These are phyloP conservation scores for Sarcophaga caerulescens DNA, from an alignment of 2,888 invertebrate genomes.

Conservation along the genomic window DNA sequence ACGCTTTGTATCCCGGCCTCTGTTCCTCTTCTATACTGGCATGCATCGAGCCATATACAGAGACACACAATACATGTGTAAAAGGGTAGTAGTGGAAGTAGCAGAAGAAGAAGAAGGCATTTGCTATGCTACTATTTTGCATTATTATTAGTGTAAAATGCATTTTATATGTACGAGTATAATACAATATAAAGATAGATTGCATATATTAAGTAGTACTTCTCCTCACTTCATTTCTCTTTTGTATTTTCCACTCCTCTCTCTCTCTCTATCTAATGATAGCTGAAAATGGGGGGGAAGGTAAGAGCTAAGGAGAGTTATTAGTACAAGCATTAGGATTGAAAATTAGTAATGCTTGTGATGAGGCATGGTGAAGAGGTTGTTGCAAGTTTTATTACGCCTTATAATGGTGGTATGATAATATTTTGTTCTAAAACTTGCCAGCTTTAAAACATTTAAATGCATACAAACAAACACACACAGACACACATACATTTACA, in stretches of 20 bases:
- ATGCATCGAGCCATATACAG: background rate
- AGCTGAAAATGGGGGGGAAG: background rate
- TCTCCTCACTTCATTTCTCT: background rate
- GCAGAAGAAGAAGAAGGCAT: too few species aligned
- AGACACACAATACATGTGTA: background rate
- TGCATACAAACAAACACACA: conserved; percentile 9
- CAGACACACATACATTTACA: background rate
- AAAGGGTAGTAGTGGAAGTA: too few species aligned
- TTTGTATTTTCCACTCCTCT: too few species aligned
- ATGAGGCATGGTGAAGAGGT: background rate
- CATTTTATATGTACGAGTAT: conserved; percentile 71
- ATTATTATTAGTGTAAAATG: conserved; percentile 76
- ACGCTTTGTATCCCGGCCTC: background rate
- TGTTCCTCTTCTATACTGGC: background rate
- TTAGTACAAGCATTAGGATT: conserved; percentile 16
- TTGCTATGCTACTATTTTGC: conserved; percentile 70
- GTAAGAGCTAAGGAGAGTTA: background rate
- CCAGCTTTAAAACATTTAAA: conserved; percentile 49
- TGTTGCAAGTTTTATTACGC: conserved; percentile 48
- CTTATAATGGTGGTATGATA: conserved; percentile 45
- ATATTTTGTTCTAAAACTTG: conserved; percentile 46
- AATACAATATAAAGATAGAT: conserved; percentile 53
- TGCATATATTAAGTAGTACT: conserved; percentile 65
- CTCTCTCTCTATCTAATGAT: too few species aligned
- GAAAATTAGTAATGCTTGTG: conserved; percentile 35